Conservation (phyloP, 2,888 invertebrate genomes). For the Trachelus iudaicus region DNA sequence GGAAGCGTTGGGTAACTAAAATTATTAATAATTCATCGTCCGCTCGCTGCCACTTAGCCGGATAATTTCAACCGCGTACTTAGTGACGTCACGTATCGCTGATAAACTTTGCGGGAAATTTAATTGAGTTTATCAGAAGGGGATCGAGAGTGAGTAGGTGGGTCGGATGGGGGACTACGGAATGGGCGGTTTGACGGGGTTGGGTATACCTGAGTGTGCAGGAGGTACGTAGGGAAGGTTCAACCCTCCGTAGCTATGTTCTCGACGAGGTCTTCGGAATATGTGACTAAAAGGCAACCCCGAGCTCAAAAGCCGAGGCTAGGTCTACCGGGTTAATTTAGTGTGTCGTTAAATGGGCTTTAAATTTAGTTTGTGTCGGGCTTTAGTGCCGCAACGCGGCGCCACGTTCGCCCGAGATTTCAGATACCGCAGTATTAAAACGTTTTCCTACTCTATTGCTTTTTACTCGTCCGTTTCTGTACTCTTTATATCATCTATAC, state of each 20-base stretch:
- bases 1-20: neutral
- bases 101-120: slow-evolving; percentile 22
- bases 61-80: neutral
- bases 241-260: neutral
- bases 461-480: neutral
- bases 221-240: neutral
- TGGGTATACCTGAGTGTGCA: neutral
- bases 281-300: slow-evolving; percentile 6
- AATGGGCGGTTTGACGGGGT: neutral
- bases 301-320: slow-evolving; percentile 19
- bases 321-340: slow-evolving; percentile 32
- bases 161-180: neutral
- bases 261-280: neutral
- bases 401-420: slow-evolving; percentile 2
- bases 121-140: slow-evolving; percentile 18
- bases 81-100: slow-evolving; percentile 14
- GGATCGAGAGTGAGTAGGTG: neutral
- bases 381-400: neutral
- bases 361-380: slow-evolving; percentile 33
- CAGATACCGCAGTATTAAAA: slow-evolving; percentile 1
- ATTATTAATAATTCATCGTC: neutral
- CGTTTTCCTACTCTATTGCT: neutral
- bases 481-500: neutral
- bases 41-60: neutral
- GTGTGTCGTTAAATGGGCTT: slow-evolving; percentile 38